A percentile compares a stretch with the other conserved stretches of the same genome.
Conservation (phyloP, 2,113 vertebrate genomes). For the Salvator merianae region DNA sequence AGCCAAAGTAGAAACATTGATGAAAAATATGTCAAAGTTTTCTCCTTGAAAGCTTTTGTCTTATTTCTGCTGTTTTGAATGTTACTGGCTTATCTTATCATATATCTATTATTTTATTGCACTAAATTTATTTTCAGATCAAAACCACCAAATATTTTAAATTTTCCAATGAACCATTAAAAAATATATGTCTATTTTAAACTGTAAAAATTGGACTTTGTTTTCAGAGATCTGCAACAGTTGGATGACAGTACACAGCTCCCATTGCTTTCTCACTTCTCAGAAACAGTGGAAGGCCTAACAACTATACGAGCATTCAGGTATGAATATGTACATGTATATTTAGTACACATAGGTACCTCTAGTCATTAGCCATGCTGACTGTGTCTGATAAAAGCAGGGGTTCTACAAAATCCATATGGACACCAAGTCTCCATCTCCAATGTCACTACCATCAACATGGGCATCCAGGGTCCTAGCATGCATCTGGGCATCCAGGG, state of each 20-base stretch:
- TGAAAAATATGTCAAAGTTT: neutral
- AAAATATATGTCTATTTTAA: neutral
- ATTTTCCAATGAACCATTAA: neutral
- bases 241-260: slow-evolving; percentile 95
- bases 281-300: slow-evolving; percentile 95
- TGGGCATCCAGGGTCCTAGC: too few relatives aligned
- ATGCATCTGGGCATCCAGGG: too few relatives aligned
- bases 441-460: too few relatives aligned
- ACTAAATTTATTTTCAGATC: neutral
- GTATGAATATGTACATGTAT: slow-evolving; percentile 63
- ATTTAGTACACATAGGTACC: too few relatives aligned
- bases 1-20: neutral
- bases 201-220: neutral
- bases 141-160: neutral
- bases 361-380: too few relatives aligned
- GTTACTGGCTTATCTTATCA: too few relatives aligned
- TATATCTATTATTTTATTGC: neutral
- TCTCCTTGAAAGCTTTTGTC: neutral
- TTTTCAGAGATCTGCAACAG: slow-evolving; percentile 93
- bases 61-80: slow-evolving; percentile 8
- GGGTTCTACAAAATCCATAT: too few relatives aligned
- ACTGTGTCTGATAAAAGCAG: too few relatives aligned
- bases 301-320: slow-evolving; percentile 96
- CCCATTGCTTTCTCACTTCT: slow-evolving; percentile 93
- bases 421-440: too few relatives aligned